Evolutionary conservation across 2,888 invertebrate genomes (phyloP), one percentile per base, ranked within the genome.

Genomic region (Seira ritae): DNA sequence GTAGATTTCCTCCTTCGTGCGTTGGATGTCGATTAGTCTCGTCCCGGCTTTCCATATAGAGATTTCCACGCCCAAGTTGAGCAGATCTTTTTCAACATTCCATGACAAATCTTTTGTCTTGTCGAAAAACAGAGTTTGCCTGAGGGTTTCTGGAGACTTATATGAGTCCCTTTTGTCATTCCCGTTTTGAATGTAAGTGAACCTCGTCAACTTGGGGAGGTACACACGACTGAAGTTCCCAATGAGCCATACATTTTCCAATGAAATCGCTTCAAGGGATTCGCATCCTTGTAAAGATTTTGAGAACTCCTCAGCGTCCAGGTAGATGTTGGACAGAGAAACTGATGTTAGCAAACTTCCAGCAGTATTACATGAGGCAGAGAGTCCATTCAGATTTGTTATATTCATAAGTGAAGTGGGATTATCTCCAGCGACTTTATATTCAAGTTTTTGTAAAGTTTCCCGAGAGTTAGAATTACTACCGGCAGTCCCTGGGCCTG

Each of bases 51-150:
- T n/a, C n/a, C n/a, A n/a, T n/a, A n/a, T n/a, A 6, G 62, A 42
- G 12, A 79, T 50, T 15, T 71, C 65, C n/a, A 71, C 71, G 1
- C 71, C 71, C 1, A 76, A 24, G 42, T 69, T 81, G 2, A 81
- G 24, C 0, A 81, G 17, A 55, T 81, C 81, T 23, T 81, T 31
- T 31, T 80, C 70, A 15, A 76, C 75, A 31, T 62, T 50, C 81
- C 81, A 81, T 10, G 24, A 12, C 0, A n/a, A n/a, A n/a, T n/a
- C n/a, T n/a, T n/a, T n/a, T n/a, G n/a, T n/a, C n/a, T n/a, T 65
- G 6, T 81, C 81, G 50, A 81, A 81, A 22, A 81, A 81, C 50
- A 81, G 31, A 15, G 76, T 76, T 31, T 23, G n/a, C 31, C 76
- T 37, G 0, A 81, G 37, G 10, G 69, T 65, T n/a, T 22, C 74